Conservation (phyloP, 1,140 invertebrate genomes). For the Ladona fulva region DNA sequence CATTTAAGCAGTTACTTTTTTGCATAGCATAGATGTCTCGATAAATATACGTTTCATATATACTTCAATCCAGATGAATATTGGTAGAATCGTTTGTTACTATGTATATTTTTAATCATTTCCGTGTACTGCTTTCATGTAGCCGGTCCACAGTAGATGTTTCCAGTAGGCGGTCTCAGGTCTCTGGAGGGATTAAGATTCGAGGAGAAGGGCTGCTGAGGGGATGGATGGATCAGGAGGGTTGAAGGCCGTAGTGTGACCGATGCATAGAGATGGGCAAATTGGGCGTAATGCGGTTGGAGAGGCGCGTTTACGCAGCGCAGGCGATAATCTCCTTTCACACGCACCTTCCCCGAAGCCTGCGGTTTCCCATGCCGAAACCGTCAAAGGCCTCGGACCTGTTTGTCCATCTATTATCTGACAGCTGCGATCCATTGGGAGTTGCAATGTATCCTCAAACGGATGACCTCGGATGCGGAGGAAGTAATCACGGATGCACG, state of each 20-base stretch:
- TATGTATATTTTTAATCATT: no score
- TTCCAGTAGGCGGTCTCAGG: neutral
- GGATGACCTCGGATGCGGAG: no score
- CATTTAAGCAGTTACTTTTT: no score
- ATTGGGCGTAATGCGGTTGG: neutral
- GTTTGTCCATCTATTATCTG: neutral
- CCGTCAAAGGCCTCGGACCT: neutral
- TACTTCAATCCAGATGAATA: no score
- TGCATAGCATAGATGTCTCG: no score
- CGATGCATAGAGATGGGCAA: neutral
- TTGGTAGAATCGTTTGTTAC: no score
- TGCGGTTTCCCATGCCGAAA: neutral
- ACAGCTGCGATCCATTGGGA: neutral
- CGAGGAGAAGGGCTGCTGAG: neutral
- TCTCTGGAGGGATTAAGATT: neutral
- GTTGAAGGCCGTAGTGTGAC: neutral
- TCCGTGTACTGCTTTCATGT: no score
- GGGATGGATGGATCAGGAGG: neutral
- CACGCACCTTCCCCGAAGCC: neutral
- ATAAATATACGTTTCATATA: no score
- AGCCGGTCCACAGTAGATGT: no score
- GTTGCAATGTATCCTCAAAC: no score
- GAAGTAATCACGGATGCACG: no score
- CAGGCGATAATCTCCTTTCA: neutral
- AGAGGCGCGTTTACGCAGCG: neutral